Evolutionary conservation across 2,113 vertebrate species (phyloP).

Genomic region (Genyomyrus donnyi): DNA sequence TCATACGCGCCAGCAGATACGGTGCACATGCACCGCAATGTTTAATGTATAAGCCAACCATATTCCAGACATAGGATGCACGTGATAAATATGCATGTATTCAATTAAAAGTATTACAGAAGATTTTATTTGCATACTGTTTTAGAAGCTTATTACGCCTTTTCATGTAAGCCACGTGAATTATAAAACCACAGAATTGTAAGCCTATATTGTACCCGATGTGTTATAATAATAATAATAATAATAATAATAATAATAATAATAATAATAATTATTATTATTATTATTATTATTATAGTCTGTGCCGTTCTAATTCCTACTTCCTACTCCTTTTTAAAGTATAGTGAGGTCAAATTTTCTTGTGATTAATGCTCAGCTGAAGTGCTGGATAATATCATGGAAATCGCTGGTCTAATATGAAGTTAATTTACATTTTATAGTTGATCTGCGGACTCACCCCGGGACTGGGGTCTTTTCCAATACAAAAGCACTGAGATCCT

Average conservation of each 20-base stretch:
- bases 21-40: constrained; percentile 50
- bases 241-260: constrained; percentile 7
- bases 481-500: constrained; percentile 78
- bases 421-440: constrained; percentile 65
- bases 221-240: constrained; percentile 8
- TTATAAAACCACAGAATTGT: constrained; percentile 49
- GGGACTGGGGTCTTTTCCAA: constrained; percentile 65
- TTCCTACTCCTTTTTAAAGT: not conserved
- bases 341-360: not conserved
- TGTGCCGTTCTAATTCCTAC: not conserved
- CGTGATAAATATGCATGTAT: constrained; percentile 74
- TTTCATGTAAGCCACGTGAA: constrained; percentile 62
- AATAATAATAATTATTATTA: constrained; percentile 7
- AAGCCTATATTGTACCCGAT: constrained; percentile 33
- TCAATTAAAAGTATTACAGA: constrained; percentile 70
- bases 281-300: not conserved
- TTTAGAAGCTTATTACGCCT: constrained; percentile 58
- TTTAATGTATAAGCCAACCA: constrained; percentile 69
- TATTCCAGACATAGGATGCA: constrained; percentile 52
- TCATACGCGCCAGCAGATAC: constrained; percentile 60
- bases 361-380: not conserved
- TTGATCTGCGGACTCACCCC: constrained; percentile 50
- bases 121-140: constrained; percentile 62
- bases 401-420: constrained; percentile 9
- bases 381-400: constrained; percentile 14